A percentile compares a stretch with the other conserved stretches of the same genome.
phyloP scores from a whole-genome alignment of 2,113 vertebrate genomes.

The Clinocottus analis region DNA sequence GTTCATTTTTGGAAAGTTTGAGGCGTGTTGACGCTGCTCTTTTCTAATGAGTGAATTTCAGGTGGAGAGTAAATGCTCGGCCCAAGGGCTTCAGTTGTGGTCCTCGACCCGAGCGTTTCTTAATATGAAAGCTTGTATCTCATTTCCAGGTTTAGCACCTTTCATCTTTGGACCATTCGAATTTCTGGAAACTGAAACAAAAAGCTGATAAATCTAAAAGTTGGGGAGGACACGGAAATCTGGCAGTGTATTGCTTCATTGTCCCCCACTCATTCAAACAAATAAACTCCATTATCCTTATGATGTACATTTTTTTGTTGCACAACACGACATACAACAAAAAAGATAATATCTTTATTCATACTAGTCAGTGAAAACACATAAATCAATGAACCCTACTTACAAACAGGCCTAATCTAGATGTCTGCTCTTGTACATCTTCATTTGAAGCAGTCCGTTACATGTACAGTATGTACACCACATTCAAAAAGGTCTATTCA shows the following conservation, averaged over 20 bases:
- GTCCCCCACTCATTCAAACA: conserved; percentile 23
- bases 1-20: conserved; percentile 43
- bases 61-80: conserved; percentile 21
- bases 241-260: conserved; percentile 13
- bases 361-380: neutral
- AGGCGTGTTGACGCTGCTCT: conserved; percentile 49
- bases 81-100: conserved; percentile 24
- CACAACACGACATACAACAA: neutral
- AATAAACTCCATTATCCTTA: conserved; percentile 15
- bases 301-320: neutral
- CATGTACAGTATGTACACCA: no score
- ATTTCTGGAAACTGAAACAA: conserved; percentile 63
- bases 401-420: neutral
- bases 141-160: conserved; percentile 48
- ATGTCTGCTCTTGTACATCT: neutral
- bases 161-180: conserved; percentile 55
- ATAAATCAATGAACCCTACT: conserved; percentile 45
- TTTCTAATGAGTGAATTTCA: conserved; percentile 41
- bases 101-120: conserved; percentile 32
- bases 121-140: conserved; percentile 34
- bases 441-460: neutral
- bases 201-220: conserved; percentile 40
- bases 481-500: neutral
- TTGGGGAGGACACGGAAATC: conserved; percentile 4
- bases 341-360: neutral